Evolutionary conservation across 2,888 invertebrate species (phyloP).

Genomic region (Ectobius pallidus): DNA sequence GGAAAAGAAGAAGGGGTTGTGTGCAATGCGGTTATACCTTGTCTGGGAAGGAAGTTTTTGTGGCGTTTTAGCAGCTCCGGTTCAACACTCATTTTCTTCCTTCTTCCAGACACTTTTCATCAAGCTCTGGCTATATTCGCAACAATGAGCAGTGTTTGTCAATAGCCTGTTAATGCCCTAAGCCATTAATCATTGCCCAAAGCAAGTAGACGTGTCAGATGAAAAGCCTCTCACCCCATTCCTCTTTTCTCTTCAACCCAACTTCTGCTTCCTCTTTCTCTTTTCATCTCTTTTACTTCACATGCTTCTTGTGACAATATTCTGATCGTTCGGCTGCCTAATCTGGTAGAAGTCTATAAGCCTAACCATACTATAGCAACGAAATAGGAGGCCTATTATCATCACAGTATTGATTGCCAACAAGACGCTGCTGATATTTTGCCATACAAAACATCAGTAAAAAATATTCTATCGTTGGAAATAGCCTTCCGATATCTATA

Average conservation of each 20-base stretch:
- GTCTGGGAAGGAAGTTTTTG: slow-evolving; percentile 12
- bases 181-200: slow-evolving; percentile 57
- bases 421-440: too few relatives aligned
- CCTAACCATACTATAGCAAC: too few relatives aligned
- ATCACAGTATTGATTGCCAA: too few relatives aligned
- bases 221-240: slow-evolving; percentile 18
- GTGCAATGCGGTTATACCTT: neutral
- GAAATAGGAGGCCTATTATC: neutral
- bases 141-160: slow-evolving; percentile 54
- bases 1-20: too few relatives aligned
- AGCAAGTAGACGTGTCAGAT: slow-evolving; percentile 27
- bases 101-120: slow-evolving; percentile 25
- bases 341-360: too few relatives aligned
- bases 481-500: too few relatives aligned
- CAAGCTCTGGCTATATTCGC: slow-evolving; percentile 18
- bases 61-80: slow-evolving; percentile 11
- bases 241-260: slow-evolving; percentile 12
- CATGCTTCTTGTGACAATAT: slow-evolving; percentile 12
- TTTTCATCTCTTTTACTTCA: slow-evolving; percentile 19
- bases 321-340: neutral
- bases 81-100: neutral
- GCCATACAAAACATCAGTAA: too few relatives aligned
- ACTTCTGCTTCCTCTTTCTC: slow-evolving; percentile 15
- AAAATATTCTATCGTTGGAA: too few relatives aligned
- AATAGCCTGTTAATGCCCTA: slow-evolving; percentile 58